Percentiles rank a stretch among this genome's conserved stretches.
Evolutionary conservation across 2,888 invertebrate genomes (phyloP).

Genomic region (Bellardia pandia): DNA sequence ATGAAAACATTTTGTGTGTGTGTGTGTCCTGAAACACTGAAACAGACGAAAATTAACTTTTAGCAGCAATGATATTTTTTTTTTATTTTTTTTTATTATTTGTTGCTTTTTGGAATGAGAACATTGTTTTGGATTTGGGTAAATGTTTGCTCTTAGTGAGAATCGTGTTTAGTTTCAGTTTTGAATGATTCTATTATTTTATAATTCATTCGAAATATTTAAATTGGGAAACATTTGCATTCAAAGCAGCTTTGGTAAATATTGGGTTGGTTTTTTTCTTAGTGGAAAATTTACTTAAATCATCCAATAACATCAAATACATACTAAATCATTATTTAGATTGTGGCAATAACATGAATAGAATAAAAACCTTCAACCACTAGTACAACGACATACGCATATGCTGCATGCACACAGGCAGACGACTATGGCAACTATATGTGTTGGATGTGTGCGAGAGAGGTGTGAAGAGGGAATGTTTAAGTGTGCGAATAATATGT

Average conservation of each 20-base stretch:
- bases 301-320: conserved; percentile 64
- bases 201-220: conserved; percentile 51
- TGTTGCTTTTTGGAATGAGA: not conserved
- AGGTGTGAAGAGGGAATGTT: not conserved
- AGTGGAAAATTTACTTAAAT: conserved; percentile 58
- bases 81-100: not conserved
- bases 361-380: conserved; percentile 60
- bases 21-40: not conserved
- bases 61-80: not conserved
- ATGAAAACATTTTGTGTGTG: conserved; percentile 24
- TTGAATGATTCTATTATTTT: conserved; percentile 32
- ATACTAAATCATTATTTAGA: conserved; percentile 67
- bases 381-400: not conserved
- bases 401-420: not conserved
- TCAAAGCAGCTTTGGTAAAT: conserved; percentile 68
- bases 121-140: not conserved
- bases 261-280: conserved; percentile 42
- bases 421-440: not conserved
- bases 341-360: conserved; percentile 64
- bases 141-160: not conserved
- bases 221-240: conserved; percentile 55
- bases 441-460: not conserved
- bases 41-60: conserved; percentile 49
- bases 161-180: not conserved
- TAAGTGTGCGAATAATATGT: not conserved